Base-by-base conservation (phyloP, 2,888 invertebrate genomes). In the Patella pellucida region DNA sequence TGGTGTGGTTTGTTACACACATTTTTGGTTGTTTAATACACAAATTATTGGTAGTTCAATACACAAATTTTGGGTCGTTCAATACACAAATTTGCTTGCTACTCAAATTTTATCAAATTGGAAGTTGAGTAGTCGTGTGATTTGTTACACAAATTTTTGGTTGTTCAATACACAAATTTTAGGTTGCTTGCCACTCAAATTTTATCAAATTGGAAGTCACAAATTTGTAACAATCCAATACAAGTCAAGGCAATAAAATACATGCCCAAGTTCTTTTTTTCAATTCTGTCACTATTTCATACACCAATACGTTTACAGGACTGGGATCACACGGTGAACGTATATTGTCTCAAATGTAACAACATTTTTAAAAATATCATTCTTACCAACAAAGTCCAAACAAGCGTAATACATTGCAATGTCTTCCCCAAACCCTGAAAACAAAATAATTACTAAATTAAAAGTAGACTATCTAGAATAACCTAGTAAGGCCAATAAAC, bases 331-430 rank as follows among this genome's bases (percentile, higher is more conserved):
- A 16, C 14, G 9, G 11, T 31, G 16, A 31, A 67, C 23, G 1
- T 31, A 11, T 23, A n/a, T 71, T 51, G 11, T 52, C n/a, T 71
- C 14, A 31, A 69, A 51, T n/a, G 56, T 19, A 50, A 16, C 7
- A n/a, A 27, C 14, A 31, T 23, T 51, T 23, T 19, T 52, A n/a
- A 31, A 31, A 54, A 50, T 41, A 14, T 15, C 4, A 52, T 27
- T 78, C 87, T 79, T 84, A 92, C 91, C 83, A 99, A 91, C 31
- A 99, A 91, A 0, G 98, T 98, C 98, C 98, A 99, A 23, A 98
- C 92, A 15, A 99, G 92, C 0, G 98, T 95, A 76, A 99, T 98
- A 90, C 99, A 99, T 90, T 99, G 99, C 14, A 99, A 92, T 0
- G 99, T 99, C 92, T 99, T 99, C 1, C 99, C 99, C 54, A 99